A percentile compares a stretch with the other conserved stretches of the same genome.
Conservation (phyloP, 2,888 invertebrate species). For the Campoplex nolae region DNA sequence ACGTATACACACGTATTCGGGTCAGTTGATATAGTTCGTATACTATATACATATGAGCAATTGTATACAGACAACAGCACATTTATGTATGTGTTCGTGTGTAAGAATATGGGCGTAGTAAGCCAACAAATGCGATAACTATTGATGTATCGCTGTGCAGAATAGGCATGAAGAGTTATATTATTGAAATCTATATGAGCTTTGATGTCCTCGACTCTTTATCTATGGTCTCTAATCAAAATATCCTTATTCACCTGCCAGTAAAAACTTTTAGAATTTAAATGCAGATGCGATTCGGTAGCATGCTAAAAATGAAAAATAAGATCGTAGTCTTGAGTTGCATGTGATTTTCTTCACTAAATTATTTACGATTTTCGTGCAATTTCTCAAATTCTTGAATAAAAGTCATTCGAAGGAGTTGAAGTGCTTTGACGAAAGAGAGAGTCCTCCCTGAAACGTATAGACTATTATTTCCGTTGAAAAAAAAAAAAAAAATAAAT, state of each 20-base stretch:
- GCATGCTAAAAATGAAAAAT: neutral
- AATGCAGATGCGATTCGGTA: neutral
- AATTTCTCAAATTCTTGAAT: neutral
- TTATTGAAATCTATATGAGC: conserved; percentile 51
- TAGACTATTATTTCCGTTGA: neutral
- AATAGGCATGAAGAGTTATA: conserved; percentile 40
- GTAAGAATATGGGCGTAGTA: conserved; percentile 24
- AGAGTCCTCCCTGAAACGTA: neutral
- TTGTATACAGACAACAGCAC: neutral
- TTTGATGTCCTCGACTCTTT: conserved; percentile 15
- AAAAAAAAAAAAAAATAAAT: neutral
- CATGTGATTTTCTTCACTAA: neutral
- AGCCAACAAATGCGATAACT: conserved; percentile 23
- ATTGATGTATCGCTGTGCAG: conserved; percentile 41
- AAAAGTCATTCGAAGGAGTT: neutral
- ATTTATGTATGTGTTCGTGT: neutral
- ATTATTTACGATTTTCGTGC: neutral
- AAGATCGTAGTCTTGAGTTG: neutral
- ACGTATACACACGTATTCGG: conserved; percentile 58
- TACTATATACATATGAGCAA: conserved; percentile 41
- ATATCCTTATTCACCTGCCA: neutral
- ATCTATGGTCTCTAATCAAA: conserved; percentile 22
- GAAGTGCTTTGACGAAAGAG: neutral
- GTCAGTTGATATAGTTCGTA: conserved; percentile 61
- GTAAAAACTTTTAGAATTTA: neutral